phyloP scores from a whole-genome alignment of 1,140 invertebrate species.

The Sminthurides bifidus region DNA sequence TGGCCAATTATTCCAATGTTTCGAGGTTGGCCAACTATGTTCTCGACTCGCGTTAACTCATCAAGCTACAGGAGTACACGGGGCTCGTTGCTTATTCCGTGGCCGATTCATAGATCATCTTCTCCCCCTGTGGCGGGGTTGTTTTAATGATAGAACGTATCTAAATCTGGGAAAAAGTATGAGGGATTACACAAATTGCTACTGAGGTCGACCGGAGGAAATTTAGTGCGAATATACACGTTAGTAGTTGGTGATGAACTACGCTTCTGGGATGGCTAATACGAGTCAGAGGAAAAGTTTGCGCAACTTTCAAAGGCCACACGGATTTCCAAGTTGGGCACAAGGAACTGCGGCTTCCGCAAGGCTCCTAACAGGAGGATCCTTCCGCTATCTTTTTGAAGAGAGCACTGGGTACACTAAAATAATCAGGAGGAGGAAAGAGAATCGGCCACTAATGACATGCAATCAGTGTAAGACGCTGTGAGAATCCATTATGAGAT shows the following conservation, averaged over 20 bases:
- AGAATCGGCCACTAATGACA: conserved; percentile 33
- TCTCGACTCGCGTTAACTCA: no score
- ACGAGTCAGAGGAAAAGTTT: not conserved
- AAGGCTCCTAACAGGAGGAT: not conserved
- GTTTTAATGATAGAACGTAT: no score
- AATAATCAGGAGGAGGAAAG: conserved; percentile 30
- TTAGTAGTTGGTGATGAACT: not conserved
- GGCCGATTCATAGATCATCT: no score
- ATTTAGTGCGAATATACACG: conserved; percentile 17
- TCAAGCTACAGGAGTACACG: no score
- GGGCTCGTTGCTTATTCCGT: no score
- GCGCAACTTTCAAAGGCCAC: not conserved
- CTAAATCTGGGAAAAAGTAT: no score
- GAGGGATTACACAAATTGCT: no score
- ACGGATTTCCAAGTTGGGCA: not conserved
- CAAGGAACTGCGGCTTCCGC: not conserved
- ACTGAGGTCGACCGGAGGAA: conserved; percentile 8
- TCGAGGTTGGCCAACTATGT: no score
- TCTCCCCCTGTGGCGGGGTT: no score
- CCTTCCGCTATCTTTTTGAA: conserved; percentile 21
- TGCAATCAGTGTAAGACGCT: conserved; percentile 32
- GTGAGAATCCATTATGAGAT: conserved; percentile 32
- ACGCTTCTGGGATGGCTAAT: not conserved
- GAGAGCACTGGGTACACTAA: conserved; percentile 26
- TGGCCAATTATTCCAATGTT: no score